These are phyloP conservation scores for Neogobius melanostomus DNA, from an alignment of 2,113 vertebrate genomes.

Conservation along the genomic window DNA sequence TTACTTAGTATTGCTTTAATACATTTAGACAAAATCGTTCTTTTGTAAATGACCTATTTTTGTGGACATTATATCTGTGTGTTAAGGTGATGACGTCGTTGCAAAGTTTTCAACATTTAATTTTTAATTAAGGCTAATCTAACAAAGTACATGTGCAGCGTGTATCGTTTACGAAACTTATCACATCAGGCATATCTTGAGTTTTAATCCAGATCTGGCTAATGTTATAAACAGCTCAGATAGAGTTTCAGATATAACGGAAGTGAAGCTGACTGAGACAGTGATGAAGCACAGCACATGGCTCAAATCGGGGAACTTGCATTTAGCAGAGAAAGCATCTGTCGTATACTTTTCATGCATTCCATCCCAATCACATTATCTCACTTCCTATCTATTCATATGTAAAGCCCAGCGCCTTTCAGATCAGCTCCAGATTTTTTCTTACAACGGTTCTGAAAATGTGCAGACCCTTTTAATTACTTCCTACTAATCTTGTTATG, in stretches of 20 bases:
- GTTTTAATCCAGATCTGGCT: conserved; percentile 10
- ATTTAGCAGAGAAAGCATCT: conserved; percentile 23
- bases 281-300: not conserved
- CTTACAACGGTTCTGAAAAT: no score
- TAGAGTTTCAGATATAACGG: conserved; percentile 9
- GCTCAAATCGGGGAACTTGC: conserved; percentile 10
- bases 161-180: not conserved
- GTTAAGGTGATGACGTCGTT: no score
- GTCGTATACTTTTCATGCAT: conserved; percentile 20
- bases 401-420: not conserved
- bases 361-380: conserved; percentile 20
- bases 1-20: no score
- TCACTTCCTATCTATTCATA: not conserved
- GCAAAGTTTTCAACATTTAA: no score
- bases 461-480: no score
- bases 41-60: no score
- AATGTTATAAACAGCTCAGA: conserved; percentile 2
- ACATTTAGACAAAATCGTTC: no score
- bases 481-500: no score
- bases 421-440: not conserved
- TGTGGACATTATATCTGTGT: no score
- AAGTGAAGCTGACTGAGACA: conserved; percentile 12
- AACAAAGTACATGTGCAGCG: not conserved
- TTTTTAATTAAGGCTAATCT: not conserved
- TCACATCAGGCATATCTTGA: not conserved